Conservation (phyloP, 2,888 invertebrate genomes). For the Resseliella maxima region DNA sequence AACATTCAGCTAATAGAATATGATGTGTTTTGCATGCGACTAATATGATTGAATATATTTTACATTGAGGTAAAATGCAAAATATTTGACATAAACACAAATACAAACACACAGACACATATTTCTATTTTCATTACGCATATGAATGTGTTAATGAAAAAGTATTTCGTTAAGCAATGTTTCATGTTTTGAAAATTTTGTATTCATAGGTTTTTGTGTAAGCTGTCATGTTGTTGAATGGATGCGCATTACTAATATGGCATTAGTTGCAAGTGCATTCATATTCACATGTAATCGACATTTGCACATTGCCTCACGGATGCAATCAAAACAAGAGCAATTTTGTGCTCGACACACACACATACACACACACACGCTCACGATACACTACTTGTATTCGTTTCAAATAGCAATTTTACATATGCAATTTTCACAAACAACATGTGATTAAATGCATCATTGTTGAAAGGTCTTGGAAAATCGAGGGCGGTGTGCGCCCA, state of each 20-base stretch:
- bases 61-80: no score
- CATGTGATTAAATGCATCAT: not conserved
- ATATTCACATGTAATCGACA: not conserved
- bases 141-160: not conserved
- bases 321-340: not conserved
- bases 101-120: no score
- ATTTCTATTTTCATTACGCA: not conserved
- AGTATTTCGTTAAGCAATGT: not conserved
- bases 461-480: constrained; percentile 2
- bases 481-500: not conserved
- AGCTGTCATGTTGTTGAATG: not conserved
- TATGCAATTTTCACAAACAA: constrained; percentile 11
- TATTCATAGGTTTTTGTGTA: not conserved
- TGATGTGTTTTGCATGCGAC: no score
- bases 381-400: no score
- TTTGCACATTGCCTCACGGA: not conserved
- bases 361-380: no score
- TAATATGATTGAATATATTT: not conserved
- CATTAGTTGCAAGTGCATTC: not conserved
- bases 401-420: constrained; percentile 7
- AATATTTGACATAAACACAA: no score
- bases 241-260: not conserved
- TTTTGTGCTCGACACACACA: constrained; percentile 1
- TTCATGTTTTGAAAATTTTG: not conserved
- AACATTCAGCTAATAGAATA: not conserved